Base-by-base conservation (phyloP, 2,888 invertebrate species). In the Kuschelorhynchus macadamiae region DNA sequence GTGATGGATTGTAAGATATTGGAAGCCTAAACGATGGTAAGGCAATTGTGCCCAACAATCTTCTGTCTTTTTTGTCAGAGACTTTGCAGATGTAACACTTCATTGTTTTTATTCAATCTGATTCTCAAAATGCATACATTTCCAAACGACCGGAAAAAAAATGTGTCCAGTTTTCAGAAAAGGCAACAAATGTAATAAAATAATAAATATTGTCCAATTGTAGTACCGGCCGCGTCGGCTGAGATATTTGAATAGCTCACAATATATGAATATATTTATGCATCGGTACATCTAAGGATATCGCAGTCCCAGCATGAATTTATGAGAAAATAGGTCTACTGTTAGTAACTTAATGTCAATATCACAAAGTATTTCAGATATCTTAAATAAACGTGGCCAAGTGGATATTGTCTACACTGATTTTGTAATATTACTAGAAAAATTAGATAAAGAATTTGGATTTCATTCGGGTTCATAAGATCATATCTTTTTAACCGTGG, bases 311-410 rank as follows among this genome's bases (percentile, higher is more conserved):
- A 25, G 25, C 7, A 25, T 25, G 25, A 7, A 5, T 25, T 25
- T 7, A 7, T 25, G 3, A 20, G 25, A 21, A 12, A 1, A 3
- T 20, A 47, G 14, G 14, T 14, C 47, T 25, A 14, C 30, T 12
- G 25, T 47, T 12, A 47, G 14, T 25, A 47, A 46, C n/a, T 47
- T 47, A 47, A 30, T 30, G 25, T n/a, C 47, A 30, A 30, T 25
- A 4, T 11, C 25, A 1, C 47, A 47, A 47, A 30, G n/a, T 25
- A 30, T 47, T 12, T 25, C 47, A 30, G 25, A 30, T 47, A 14
- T 30, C 2, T 47, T 47, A 30, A 25, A 47, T 47, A 4, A 5
- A 47, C n/a, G 25, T 12, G 14, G 47, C 5, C 47, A 47, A 30
- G 12, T 47, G 12, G 14, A 47, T 14, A 16, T 47, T 47, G 2